Evolutionary conservation across 2,797 vertebrate species (phyloP), one percentile per base, ranked within the genome.

Genomic region (Pseudochaenichthys georgianus): DNA sequence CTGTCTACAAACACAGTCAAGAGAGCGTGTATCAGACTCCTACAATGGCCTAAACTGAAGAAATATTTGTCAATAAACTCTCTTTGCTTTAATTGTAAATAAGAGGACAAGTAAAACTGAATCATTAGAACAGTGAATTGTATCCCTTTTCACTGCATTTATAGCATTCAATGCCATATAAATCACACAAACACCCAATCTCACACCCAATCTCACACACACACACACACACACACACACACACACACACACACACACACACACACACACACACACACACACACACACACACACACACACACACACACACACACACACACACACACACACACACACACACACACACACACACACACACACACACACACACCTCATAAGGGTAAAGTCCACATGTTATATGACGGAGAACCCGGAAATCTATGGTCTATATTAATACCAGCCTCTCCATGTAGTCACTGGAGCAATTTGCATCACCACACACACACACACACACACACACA

Each of bases 311-410:
- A n/a, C n/a, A n/a, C n/a, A n/a, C 53, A 28, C 45, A 19, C 61
- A 61, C 61, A 62, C 54, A 54, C 46, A 47, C 65, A 62, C 71
- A 64, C 60, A 19, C 62, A 45, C 69, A 79, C 77, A 70, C 50
- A 55, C 71, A 76, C 66, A 84, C 72, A 23, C 23, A 23, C 23
- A 23, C 23, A 23, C 23, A 23, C 23, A 23, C 23, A 23, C 23
- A 23, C 23, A 23, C 23, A 23, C 23, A 2, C 70, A 62, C 45
- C 69, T 82, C 73, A 74, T 50, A 2, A 8, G 66, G 93, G 86
- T 86, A 83, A 94, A 92, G 92, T 92, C 88, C 91, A 92, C 47
- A 54, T 51, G 69, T 87, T 88, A 84, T 88, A 87, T 83, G 88
- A 84, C 42, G 1, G 71, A 60, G 52, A 80, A 90, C 75, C 90